Conservation (phyloP, 2,888 invertebrate species). For the Hirtodrosophila trivittata region DNA sequence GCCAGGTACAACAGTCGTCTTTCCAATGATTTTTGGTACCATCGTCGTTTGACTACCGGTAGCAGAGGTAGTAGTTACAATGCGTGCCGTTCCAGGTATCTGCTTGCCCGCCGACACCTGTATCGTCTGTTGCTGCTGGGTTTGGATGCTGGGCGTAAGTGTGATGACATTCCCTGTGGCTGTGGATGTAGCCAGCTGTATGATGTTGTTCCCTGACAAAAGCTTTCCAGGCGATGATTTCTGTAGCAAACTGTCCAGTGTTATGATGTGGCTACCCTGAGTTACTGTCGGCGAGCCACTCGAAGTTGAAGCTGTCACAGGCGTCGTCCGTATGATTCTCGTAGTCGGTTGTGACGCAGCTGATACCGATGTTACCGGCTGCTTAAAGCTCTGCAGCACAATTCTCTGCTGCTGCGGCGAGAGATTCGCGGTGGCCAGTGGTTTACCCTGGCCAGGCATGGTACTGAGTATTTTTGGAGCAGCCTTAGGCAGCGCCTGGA, state of each 20-base stretch:
- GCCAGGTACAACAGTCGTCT: constrained; percentile 70
- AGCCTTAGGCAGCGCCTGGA: constrained; percentile 55
- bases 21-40: constrained; percentile 84
- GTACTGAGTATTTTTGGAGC: constrained; percentile 65
- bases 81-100: constrained; percentile 50
- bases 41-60: constrained; percentile 29
- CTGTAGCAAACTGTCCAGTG: constrained; percentile 81
- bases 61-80: constrained; percentile 83
- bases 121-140: constrained; percentile 71
- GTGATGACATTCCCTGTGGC: constrained; percentile 53
- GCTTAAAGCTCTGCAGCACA: constrained; percentile 82
- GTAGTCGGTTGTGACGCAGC: constrained; percentile 38
- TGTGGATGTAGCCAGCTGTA: constrained; percentile 84
- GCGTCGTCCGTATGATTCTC: constrained; percentile 59
- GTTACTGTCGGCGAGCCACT: constrained; percentile 83
- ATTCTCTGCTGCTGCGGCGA: constrained; percentile 82
- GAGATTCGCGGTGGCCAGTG: constrained; percentile 71
- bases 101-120: constrained; percentile 31
- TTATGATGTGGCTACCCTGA: constrained; percentile 84
- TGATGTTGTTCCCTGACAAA: constrained; percentile 83
- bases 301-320: constrained; percentile 29
- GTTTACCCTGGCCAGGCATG: constrained; percentile 37
- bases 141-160: constrained; percentile 38
- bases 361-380: constrained; percentile 54
- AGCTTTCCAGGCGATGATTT: constrained; percentile 68